Evolutionary conservation across 2,797 vertebrate genomes (phyloP), one percentile per base, ranked within the genome.

Genomic region (Ibycter americanus): DNA sequence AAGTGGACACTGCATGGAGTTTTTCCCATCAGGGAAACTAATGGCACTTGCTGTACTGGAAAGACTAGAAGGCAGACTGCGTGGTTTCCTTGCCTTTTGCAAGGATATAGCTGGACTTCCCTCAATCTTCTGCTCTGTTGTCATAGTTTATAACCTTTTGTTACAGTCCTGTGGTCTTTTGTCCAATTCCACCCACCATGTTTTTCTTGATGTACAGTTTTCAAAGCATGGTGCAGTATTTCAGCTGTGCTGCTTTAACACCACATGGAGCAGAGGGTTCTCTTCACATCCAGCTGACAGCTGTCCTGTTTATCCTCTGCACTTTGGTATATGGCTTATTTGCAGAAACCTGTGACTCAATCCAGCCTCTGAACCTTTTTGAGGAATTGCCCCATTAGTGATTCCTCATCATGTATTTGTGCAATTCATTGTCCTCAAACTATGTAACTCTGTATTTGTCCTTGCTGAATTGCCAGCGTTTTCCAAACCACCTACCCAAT

Each of bases 111-210:
- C 59, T 36, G 67, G 18, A 54, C 22, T 84, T 52, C n/a, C 23
- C 12, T 87, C 36, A 38, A 2, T 73, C 27, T 79, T 87, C 34
- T 68, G 25, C 27, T 62, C 23, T 68, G 21, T 58, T 77, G 22
- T 40, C 20, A 1, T 66, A 17, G 61, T 87, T 83, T 40, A 47
- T 36, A 52, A 26, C 34, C 16, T 66, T 73, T 49, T 59, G 27
- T 77, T 66, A 6, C 74, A 70, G 15, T 68, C 15, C 18, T 70
- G 9, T 59, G 27, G 11, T 31, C 38, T 63, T 73, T 40, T 49
- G 11, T 85, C 36, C 2, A 0, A 1, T 49, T 47, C 46, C 46
- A 21, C 20, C 20, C 46, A 34, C 13, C 1, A 0, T 26, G 18
- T 44, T 87, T 59, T 85, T 81, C 38, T 31, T 61, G 6, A 27